Conservation (phyloP, 2,113 vertebrate genomes). For the Tachycineta bicolor region DNA sequence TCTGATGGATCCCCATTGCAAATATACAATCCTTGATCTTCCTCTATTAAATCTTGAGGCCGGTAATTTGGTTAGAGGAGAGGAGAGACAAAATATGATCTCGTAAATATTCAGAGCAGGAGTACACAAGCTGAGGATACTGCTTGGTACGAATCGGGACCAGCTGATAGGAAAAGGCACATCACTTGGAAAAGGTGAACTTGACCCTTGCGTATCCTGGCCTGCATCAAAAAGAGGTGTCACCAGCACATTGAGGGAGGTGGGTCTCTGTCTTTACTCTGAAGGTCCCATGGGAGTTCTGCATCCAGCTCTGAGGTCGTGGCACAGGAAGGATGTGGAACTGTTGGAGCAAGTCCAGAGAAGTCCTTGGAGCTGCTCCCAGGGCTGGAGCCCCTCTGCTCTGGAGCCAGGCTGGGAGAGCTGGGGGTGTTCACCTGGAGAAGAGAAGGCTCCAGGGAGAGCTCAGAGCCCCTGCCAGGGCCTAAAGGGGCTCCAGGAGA, state of each 20-base stretch:
- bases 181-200: neutral
- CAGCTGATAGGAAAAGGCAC: neutral
- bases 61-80: neutral
- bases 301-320: neutral
- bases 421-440: rapidly evolving
- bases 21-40: neutral
- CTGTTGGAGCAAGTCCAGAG: neutral
- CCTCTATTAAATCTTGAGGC: neutral
- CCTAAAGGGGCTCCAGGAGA: neutral
- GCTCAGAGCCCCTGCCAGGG: neutral
- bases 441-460: neutral
- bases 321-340: neutral
- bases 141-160: neutral
- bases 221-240: neutral
- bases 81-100: neutral
- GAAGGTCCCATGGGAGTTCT: neutral
- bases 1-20: neutral
- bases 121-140: neutral
- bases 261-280: neutral
- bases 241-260: neutral
- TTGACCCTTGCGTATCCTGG: neutral
- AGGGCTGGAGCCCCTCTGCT: neutral
- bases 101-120: neutral
- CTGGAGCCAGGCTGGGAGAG: neutral
- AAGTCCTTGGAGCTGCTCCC: neutral